Evolutionary conservation across 1,140 invertebrate genomes (phyloP), one percentile per base, ranked within the genome.

Genomic region (Radopholus similis): DNA sequence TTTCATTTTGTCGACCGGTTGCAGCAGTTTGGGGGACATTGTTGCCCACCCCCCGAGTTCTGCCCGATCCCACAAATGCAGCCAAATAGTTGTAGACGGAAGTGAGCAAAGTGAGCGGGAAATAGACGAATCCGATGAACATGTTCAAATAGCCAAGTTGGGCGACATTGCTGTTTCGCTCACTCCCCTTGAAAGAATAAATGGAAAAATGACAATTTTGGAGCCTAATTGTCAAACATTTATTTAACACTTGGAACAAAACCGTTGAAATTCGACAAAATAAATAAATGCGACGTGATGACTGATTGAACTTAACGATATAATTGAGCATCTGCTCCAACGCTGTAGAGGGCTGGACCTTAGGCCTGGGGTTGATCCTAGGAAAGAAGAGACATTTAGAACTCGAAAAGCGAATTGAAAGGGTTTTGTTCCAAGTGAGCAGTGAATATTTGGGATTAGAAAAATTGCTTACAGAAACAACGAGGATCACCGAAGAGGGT

Each of bases 401-500:
- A 42, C 42, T 49, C 34, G n/a, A 51, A 51, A 51, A 54, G 49
- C 34, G 32, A 30, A 32, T 62, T 21, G 21, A 62, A 62, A 49
- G 35, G 11, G 32, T 47, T 42, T 21, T 62, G 40, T 44, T 68
- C 63, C 42, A 69, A 32, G 38, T 49, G 64, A 68, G 64, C 53
- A 68, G 8, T 4, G 60, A 37, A 64, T 53, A 15, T 30, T 8
- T 37, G 35, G 53, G 54, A 26, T 6, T 28, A 37, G 28, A 13
- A 57, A 53, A 32, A 6, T 9, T 30, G 42, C 49, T 28, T 64
- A 70, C 68, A 49, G 65, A 32, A 11, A 70, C 40, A 15, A 70
- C 68, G 40, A 70, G 51, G 0, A 70, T 8, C 15, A 44, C 68
- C 26, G 66, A 40, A 21, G 68, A 70, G 13, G 68, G 68, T 35